Conservation (phyloP, 2,113 vertebrate species). For the Peromyscus californicus region DNA sequence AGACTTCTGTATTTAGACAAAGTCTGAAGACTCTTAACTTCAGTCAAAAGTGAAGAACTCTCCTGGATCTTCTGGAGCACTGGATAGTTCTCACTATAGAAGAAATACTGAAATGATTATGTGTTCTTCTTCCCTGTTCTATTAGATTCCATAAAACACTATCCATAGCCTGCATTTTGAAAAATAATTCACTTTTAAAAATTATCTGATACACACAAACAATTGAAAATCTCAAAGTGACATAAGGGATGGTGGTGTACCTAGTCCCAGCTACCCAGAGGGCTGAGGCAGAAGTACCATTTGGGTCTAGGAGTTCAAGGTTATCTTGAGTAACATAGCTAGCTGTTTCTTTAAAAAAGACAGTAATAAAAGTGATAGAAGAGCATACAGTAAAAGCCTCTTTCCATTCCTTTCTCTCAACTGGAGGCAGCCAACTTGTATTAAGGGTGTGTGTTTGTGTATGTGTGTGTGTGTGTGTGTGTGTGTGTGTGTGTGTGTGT, state of each 20-base stretch:
- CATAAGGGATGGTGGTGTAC: not conserved
- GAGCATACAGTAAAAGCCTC: not conserved
- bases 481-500: not conserved
- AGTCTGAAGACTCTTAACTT: not conserved
- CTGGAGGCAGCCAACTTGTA: not conserved
- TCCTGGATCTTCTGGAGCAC: not conserved
- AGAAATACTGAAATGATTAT: not conserved
- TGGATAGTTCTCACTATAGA: no score
- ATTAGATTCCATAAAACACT: not conserved
- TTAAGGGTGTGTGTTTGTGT: not conserved
- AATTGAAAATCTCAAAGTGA: not conserved
- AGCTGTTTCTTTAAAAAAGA: not conserved
- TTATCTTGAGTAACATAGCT: not conserved
- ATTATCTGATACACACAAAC: not conserved
- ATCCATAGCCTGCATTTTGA: not conserved
- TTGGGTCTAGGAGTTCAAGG: not conserved
- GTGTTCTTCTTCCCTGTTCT: no score
- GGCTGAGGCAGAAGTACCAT: not conserved
- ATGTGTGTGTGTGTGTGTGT: not conserved
- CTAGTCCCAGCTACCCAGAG: not conserved
- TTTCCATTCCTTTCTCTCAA: not conserved
- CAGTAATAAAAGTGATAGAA: not conserved
- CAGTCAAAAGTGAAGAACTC: not conserved
- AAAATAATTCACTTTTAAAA: not conserved
- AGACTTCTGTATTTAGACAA: not conserved